These are phyloP conservation scores for Drosophila tani DNA, from an alignment of 1,140 invertebrate genomes.

Conservation along the genomic window DNA sequence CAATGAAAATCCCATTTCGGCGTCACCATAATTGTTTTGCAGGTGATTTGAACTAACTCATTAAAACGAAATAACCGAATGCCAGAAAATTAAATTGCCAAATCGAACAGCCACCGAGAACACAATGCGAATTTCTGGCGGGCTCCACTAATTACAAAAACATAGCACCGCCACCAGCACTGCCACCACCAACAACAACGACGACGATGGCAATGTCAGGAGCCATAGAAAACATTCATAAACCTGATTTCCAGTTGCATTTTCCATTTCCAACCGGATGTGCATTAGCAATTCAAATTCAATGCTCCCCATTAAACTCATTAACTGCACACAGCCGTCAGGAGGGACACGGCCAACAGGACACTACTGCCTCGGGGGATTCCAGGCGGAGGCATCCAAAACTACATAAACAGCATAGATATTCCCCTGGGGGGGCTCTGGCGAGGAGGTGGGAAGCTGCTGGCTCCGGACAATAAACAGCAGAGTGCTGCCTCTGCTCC, in stretches of 20 bases:
- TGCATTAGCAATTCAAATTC: constrained; percentile 83
- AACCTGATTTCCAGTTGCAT: constrained; percentile 72
- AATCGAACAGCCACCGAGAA: constrained; percentile 18
- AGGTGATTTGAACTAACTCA: constrained; percentile 45
- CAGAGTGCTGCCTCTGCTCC: neutral
- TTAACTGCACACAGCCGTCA: constrained; percentile 76
- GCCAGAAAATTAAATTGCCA: constrained; percentile 50
- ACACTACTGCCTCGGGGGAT: constrained; percentile 13
- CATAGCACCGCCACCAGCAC: constrained; percentile 21
- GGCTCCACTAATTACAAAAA: constrained; percentile 53
- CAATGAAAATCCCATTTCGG: constrained; percentile 34
- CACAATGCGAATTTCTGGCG: constrained; percentile 28
- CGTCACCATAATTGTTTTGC: constrained; percentile 49
- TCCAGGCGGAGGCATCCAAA: constrained; percentile 23
- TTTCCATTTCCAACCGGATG: constrained; percentile 61
- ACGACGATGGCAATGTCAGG: constrained; percentile 9
- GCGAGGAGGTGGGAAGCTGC: neutral
- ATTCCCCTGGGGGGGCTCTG: neutral
- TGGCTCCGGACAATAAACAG: constrained; percentile 13
- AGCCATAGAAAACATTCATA: constrained; percentile 64
- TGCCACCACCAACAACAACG: constrained; percentile 12
- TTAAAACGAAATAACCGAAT: constrained; percentile 50
- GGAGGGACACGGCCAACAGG: constrained; percentile 18
- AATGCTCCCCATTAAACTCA: constrained; percentile 79
- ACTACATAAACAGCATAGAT: constrained; percentile 35